A percentile compares a stretch with the other conserved stretches of the same genome.
These are phyloP conservation scores for Seira ritae DNA, from an alignment of 2,888 invertebrate species.

Conservation along the genomic window DNA sequence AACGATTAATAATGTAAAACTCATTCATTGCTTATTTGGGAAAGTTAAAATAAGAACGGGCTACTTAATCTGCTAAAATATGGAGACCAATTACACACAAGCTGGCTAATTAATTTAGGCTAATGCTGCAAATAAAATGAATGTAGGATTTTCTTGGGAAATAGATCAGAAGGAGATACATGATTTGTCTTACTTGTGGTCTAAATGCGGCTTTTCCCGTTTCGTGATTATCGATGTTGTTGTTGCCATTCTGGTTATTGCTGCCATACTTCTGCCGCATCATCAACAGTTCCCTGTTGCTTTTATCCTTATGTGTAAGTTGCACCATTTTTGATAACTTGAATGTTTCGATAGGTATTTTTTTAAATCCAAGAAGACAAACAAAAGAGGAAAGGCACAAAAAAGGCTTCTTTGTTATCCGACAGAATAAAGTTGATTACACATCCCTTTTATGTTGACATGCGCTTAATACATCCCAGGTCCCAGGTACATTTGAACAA, in stretches of 20 bases:
- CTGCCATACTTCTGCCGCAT: conserved; percentile 21
- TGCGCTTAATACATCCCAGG: background rate
- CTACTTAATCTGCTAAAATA: too few relatives aligned
- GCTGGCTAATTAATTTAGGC: too few relatives aligned
- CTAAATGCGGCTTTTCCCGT: conserved; percentile 52
- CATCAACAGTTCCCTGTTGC: conserved; percentile 47
- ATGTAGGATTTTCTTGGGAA: too few relatives aligned
- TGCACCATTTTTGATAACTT: conserved; percentile 50
- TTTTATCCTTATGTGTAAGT: conserved; percentile 50
- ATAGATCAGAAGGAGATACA: too few relatives aligned
- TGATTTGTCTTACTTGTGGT: conserved; percentile 54
- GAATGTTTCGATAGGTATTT: background rate
- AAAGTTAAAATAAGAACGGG: too few relatives aligned
- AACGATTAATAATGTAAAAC: too few relatives aligned
- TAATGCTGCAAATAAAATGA: too few relatives aligned
- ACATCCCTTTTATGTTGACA: background rate
- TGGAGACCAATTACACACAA: too few relatives aligned
- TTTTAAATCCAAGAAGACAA: background rate
- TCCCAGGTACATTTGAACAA: background rate
- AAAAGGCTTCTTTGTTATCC: background rate
- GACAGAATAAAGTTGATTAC: too few relatives aligned
- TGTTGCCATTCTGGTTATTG: conserved; percentile 18
- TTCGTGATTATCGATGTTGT: conserved; percentile 17
- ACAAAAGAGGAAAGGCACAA: background rate
- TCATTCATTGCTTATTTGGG: too few relatives aligned